These are phyloP conservation scores for Protomyctophum bolini DNA, from an alignment of 2,113 vertebrate species.

Conservation along the genomic window DNA sequence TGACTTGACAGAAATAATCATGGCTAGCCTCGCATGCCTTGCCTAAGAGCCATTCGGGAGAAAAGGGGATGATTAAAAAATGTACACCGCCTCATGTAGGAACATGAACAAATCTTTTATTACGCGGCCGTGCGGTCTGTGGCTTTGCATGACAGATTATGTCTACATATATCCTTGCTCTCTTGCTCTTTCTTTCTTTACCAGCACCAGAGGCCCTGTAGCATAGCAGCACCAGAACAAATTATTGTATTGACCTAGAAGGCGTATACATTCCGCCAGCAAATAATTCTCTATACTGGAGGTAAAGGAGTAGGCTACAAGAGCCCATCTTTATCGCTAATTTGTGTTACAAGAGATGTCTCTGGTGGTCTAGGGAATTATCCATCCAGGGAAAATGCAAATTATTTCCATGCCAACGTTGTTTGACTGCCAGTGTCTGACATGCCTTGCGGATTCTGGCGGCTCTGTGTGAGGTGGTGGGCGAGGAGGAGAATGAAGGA, in stretches of 20 bases:
- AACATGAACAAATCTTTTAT: constrained; percentile 37
- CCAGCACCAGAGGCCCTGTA: constrained; percentile 23
- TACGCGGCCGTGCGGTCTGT: constrained; percentile 39
- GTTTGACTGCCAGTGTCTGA: constrained; percentile 50
- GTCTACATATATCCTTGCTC: constrained; percentile 6
- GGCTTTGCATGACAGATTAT: constrained; percentile 24
- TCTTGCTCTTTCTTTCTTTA: constrained; percentile 3
- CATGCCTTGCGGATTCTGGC: constrained; percentile 4
- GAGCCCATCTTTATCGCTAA: constrained; percentile 41
- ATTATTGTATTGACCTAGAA: constrained; percentile 30
- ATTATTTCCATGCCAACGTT: constrained; percentile 32
- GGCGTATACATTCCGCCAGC: constrained; percentile 39
- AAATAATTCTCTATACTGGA: constrained; percentile 31
- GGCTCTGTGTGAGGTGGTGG: not conserved
- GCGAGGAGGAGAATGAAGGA: constrained; percentile 5
- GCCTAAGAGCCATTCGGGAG: constrained; percentile 54
- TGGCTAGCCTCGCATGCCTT: constrained; percentile 42
- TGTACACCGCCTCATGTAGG: constrained; percentile 31
- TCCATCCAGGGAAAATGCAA: not conserved
- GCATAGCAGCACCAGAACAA: constrained; percentile 3
- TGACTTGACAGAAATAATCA: constrained; percentile 68
- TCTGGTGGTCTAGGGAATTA: constrained; percentile 28
- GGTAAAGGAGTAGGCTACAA: constrained; percentile 18
- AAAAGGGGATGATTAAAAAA: constrained; percentile 59
- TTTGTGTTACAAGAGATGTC: constrained; percentile 48